Evolutionary conservation across 1,140 invertebrate species (phyloP), one percentile per base, ranked within the genome.

Genomic region (Saccostrea echinata): DNA sequence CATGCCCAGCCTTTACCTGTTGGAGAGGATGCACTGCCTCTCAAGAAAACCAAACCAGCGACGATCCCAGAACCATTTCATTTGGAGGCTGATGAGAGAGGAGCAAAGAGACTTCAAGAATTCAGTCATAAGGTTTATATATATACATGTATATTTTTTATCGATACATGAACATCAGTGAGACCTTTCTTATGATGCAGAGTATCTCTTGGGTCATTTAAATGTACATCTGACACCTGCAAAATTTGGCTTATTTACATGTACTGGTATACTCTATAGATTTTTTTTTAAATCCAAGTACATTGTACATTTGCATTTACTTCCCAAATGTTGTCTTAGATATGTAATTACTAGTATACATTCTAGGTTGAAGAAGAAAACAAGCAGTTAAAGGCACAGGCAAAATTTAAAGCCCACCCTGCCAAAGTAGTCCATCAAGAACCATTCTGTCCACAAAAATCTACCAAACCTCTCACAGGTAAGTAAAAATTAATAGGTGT

Each of bases 401-500:
- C 90, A 13, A 87, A 88, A 13, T 96, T 96, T 91, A 95, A 95
- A 90, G 96, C 96, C 6, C 91, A 93, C 82, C 94, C 95, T 12
- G 91, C 95, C n/a, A 92, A 87, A 8, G 95, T 96, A 24, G 87
- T 96, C 1, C 89, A 95, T n/a, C 94, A 95, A 88, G 93, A 95
- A 86, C 96, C 96, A 8, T 96, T 96, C 92, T 91, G 95, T 61
- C 96, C 96, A 8, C 92, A 94, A 81, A 94, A 93, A 84, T 94
- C 94, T 9, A 88, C 89, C 21, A 94, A 93, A 88, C 91, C 94
- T 11, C 90, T 94, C 13, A 95, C 94, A 91, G 94, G 94, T 94
- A 30, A n/a, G 12, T 33, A 80, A 21, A 61, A 6, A 18, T 18
- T 61, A 55, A 55, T 55, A 55, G 11, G 53, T 55, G 55, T 21